Evolutionary conservation across 2,797 vertebrate species (phyloP).

Genomic region (Mus minutoides): DNA sequence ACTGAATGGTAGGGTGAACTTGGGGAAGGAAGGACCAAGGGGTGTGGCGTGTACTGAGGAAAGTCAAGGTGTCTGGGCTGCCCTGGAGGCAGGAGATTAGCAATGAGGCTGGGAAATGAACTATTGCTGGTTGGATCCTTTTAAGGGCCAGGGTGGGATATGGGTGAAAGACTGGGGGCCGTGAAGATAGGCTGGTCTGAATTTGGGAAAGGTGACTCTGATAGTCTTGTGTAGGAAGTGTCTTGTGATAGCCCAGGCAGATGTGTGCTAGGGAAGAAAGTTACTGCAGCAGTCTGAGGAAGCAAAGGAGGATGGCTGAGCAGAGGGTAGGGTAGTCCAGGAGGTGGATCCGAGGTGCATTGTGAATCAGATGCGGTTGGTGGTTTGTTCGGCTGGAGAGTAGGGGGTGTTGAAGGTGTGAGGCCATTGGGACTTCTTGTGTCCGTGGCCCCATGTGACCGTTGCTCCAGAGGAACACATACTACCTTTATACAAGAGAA

Average conservation of each 20-base stretch:
- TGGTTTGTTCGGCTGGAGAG: neutral
- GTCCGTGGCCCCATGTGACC: neutral
- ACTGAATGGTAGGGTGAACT: neutral
- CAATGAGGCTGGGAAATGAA: neutral
- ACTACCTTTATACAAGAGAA: neutral
- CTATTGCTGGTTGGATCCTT: neutral
- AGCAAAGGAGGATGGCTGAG: neutral
- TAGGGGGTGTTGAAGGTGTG: neutral
- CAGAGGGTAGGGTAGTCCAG: neutral
- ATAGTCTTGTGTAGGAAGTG: neutral
- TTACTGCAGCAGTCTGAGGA: too few relatives aligned
- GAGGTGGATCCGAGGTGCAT: neutral
- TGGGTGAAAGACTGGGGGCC: neutral
- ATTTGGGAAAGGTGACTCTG: constrained; percentile 3
- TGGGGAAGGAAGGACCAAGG: neutral
- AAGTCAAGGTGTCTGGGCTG: neutral
- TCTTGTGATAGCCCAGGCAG: neutral
- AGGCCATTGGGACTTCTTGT: neutral
- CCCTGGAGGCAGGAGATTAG: neutral
- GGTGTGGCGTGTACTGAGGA: neutral
- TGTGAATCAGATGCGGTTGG: neutral
- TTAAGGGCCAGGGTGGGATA: neutral
- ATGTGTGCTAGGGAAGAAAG: neutral
- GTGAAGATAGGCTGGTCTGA: neutral
- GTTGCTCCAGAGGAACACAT: neutral